Percentiles rank a stretch among this genome's conserved stretches.
These are phyloP conservation scores for Tetraodon nigroviridis DNA, from an alignment of 2,113 vertebrate genomes.

Conservation along the genomic window DNA sequence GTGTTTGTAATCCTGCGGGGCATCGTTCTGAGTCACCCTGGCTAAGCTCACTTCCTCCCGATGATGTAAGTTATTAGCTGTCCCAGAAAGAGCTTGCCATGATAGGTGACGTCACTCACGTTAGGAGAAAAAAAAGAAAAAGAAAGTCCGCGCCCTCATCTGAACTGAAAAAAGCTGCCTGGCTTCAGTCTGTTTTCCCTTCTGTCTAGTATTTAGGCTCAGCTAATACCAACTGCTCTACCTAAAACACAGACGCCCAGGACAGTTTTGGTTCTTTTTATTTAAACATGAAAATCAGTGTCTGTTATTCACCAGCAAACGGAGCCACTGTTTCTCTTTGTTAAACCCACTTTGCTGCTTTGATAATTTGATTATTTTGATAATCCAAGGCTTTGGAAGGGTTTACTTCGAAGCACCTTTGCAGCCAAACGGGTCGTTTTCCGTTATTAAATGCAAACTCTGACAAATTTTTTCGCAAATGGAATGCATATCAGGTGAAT, in stretches of 20 bases:
- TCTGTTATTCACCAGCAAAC: too few species aligned
- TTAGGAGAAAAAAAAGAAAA: conserved; percentile 13
- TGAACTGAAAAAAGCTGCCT: not conserved
- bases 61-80: conserved; percentile 51
- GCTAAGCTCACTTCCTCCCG: conserved; percentile 55
- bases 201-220: too few species aligned
- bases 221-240: too few species aligned
- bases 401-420: not conserved
- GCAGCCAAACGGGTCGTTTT: not conserved
- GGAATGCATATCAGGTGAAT: conserved; percentile 13
- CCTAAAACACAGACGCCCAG: not conserved
- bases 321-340: too few species aligned
- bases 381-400: too few species aligned
- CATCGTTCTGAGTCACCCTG: conserved; percentile 46
- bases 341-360: too few species aligned
- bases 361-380: too few species aligned
- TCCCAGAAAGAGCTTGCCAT: conserved; percentile 39
- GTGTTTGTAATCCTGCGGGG: conserved; percentile 16
- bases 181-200: not conserved
- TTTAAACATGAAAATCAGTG: too few species aligned
- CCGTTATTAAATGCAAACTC: not conserved
- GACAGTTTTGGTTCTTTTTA: not conserved
- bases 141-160: conserved; percentile 3
- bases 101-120: conserved; percentile 57
- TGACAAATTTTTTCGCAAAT: conserved; percentile 1